Conservation (phyloP, 1,140 invertebrate species). For the fruit fly (Drosophila melanogaster) region Release_6_plus_ISO1_MT NC_004354.4:9408501-9409000, state of each 20-base stretch:
- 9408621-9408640: constrained; percentile 58
- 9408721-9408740: constrained; percentile 66
- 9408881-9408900: constrained; percentile 1
- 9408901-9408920: too few species aligned
- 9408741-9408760: constrained; percentile 76
- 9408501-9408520: constrained; percentile 41
- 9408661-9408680: constrained; percentile 12
- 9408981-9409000: too few species aligned
- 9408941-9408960: background rate
- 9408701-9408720: constrained; percentile 23
- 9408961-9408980: too few species aligned
- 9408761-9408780: constrained; percentile 79
- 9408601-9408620: constrained; percentile 75
- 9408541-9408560: constrained; percentile 54
- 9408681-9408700: background rate
- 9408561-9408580: constrained; percentile 73
- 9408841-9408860: constrained; percentile 43
- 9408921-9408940: constrained; percentile 1
- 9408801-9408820: constrained; percentile 79
- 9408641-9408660: constrained; percentile 29
- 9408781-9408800: constrained; percentile 79
- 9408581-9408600: constrained; percentile 79
- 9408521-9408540: constrained; percentile 48
- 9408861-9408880: constrained; percentile 58
- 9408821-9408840: constrained; percentile 2